A percentile compares a stretch with the other conserved stretches of the same genome.
These are phyloP conservation scores for Axinella damicornis DNA, from an alignment of 37 sponge, comb jelly and placozoan genomes.

Conservation along the genomic window DNA sequence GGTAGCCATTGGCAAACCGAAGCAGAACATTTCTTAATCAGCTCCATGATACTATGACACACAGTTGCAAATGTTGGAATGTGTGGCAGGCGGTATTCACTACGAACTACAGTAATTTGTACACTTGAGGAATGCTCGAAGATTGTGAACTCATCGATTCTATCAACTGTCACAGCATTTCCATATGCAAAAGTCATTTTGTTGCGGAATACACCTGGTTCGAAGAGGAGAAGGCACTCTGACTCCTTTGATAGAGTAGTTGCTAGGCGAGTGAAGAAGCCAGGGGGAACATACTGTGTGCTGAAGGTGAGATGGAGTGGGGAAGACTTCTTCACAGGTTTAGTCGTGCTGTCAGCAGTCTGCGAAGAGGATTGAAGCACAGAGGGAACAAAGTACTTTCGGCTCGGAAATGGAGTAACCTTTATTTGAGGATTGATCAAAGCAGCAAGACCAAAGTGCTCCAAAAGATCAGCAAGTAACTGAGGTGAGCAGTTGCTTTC, in stretches of 20 bases:
- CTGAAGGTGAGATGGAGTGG: slow-evolving; percentile 49
- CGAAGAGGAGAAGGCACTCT: neutral
- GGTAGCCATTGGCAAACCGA: slow-evolving; percentile 28
- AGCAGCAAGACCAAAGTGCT: too few species aligned
- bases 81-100: neutral
- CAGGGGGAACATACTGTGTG: slow-evolving; percentile 51
- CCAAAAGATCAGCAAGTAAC: slow-evolving; percentile 22
- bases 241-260: slow-evolving; percentile 2
- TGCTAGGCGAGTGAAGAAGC: slow-evolving; percentile 57
- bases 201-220: slow-evolving; percentile 30
- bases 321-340: slow-evolving; percentile 9
- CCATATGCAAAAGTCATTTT: slow-evolving; percentile 19
- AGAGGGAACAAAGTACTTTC: too few species aligned
- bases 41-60: neutral
- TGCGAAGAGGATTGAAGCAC: too few species aligned
- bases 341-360: too few species aligned
- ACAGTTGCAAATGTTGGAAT: neutral
- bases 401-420: slow-evolving; percentile 9
- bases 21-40: neutral
- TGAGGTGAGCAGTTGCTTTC: slow-evolving; percentile 9
- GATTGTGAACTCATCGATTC: slow-evolving; percentile 32
- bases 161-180: slow-evolving; percentile 1
- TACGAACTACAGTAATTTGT: slow-evolving; percentile 24
- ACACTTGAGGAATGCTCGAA: neutral
- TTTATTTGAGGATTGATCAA: slow-evolving; percentile 23